These are phyloP conservation scores for Oxyura jamaicensis DNA, from an alignment of 2,113 vertebrate species.

Conservation along the genomic window DNA sequence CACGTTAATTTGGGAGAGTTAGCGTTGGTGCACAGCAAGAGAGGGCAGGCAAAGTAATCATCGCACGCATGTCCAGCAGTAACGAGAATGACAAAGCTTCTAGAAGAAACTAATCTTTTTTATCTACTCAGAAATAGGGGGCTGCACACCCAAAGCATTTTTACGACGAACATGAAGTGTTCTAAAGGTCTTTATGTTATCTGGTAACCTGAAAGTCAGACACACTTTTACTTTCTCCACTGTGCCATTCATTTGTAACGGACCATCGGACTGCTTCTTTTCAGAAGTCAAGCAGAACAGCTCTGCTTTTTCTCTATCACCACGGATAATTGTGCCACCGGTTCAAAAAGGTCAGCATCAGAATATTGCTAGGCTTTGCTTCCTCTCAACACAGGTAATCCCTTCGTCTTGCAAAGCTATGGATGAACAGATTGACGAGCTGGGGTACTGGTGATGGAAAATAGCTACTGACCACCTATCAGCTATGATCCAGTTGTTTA, in stretches of 20 bases:
- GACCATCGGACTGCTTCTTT: not conserved
- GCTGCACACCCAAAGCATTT: not conserved
- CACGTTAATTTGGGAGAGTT: not conserved
- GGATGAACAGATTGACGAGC: too few species aligned
- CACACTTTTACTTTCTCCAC: not conserved
- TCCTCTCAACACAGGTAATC: not conserved
- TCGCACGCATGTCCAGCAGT: rapidly evolving
- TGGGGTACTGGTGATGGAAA: not conserved
- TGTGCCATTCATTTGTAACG: too few species aligned
- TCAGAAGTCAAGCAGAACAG: not conserved
- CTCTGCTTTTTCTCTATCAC: not conserved
- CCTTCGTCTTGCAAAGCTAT: not conserved
- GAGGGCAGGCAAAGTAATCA: not conserved
- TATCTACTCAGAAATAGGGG: not conserved
- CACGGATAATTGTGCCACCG: not conserved
- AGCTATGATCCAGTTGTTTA: not conserved
- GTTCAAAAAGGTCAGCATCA: not conserved
- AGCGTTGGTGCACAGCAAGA: not conserved
- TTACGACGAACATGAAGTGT: not conserved
- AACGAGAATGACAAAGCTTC: not conserved
- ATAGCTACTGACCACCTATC: rapidly evolving
- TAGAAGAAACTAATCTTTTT: not conserved
- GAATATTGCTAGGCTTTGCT: not conserved
- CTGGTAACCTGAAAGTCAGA: not conserved
- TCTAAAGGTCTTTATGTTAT: not conserved